These are phyloP conservation scores for Rhinophrynus dorsalis DNA, from an alignment of 2,797 vertebrate genomes.

Conservation along the genomic window DNA sequence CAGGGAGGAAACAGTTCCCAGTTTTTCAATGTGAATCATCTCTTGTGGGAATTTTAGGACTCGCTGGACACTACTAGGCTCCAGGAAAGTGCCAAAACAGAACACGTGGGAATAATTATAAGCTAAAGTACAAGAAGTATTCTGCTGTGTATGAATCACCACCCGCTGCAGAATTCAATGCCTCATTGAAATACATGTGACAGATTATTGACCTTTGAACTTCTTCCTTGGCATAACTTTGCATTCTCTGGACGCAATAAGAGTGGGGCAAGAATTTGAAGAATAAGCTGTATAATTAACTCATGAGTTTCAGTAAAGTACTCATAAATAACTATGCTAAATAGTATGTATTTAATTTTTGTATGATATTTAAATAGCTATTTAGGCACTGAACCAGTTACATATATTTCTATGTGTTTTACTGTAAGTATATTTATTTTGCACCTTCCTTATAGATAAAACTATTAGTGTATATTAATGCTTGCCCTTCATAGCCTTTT, in stretches of 20 bases:
- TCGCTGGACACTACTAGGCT: background rate
- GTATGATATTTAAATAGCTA: no score
- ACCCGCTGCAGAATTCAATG: slow-evolving; percentile 23
- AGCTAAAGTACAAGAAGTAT: background rate
- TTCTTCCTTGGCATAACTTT: slow-evolving; percentile 52
- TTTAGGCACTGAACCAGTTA: no score
- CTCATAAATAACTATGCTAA: no score
- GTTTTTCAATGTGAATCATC: slow-evolving; percentile 7
- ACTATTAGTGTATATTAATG: background rate
- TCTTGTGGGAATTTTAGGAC: slow-evolving; percentile 18
- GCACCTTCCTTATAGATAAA: no score
- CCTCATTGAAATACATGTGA: slow-evolving; percentile 40
- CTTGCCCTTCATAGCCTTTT: background rate
- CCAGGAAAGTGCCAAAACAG: slow-evolving; percentile 7
- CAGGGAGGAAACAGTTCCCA: no score
- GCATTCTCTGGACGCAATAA: slow-evolving; percentile 54
- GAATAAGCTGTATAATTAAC: no score
- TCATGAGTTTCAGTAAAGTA: no score
- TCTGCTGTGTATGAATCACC: slow-evolving; percentile 22
- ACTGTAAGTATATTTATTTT: no score
- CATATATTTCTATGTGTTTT: no score
- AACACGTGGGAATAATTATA: slow-evolving; percentile 47
- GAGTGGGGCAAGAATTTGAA: no score
- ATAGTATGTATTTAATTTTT: no score
- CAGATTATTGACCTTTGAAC: slow-evolving; percentile 34